A percentile compares a stretch with the other conserved stretches of the same genome.
These are phyloP conservation scores for Hapalemur alaotrensis DNA, from an alignment of 2,797 vertebrate species.

Conservation along the genomic window DNA sequence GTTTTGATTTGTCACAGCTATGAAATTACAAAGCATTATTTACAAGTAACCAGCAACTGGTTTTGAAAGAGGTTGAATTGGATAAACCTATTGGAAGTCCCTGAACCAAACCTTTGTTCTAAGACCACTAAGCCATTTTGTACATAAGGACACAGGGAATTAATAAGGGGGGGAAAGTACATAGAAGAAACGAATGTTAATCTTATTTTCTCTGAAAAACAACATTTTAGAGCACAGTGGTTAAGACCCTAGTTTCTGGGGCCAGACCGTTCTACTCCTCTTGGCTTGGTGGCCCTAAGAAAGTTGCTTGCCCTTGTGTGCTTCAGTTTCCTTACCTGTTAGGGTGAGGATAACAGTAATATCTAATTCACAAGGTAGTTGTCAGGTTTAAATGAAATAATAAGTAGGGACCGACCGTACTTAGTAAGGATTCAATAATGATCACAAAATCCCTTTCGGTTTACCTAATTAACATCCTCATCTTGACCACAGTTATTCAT, in stretches of 20 bases:
- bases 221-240: neutral
- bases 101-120: neutral
- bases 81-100: neutral
- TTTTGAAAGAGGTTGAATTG: slow-evolving; percentile 29
- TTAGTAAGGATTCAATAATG: neutral
- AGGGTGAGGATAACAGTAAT: neutral
- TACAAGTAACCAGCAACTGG: neutral
- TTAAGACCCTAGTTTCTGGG: neutral
- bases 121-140: neutral
- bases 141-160: neutral
- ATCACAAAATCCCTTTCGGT: neutral
- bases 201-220: slow-evolving; percentile 39
- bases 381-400: neutral
- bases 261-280: neutral
- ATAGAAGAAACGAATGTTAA: neutral
- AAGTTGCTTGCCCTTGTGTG: neutral
- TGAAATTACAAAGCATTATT: neutral
- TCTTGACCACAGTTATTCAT: neutral
- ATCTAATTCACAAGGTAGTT: neutral
- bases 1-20: neutral
- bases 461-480: neutral
- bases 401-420: neutral
- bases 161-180: neutral
- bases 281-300: neutral
- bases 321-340: neutral